These are phyloP conservation scores for Melanchra persicariae DNA, from an alignment of 2,888 invertebrate genomes.

Conservation along the genomic window DNA sequence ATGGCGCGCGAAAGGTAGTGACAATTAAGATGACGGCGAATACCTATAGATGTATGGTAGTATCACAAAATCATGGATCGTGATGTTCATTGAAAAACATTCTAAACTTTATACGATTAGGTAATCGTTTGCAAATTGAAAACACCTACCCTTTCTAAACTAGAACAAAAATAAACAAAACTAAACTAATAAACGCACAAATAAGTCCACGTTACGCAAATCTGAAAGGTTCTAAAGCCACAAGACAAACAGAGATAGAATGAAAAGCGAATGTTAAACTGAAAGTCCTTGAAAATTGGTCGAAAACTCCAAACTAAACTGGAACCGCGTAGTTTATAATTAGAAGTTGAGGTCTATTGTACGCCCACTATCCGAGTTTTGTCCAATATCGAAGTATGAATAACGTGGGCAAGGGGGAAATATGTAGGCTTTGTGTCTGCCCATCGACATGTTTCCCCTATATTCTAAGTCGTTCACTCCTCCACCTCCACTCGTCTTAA, in stretches of 20 bases:
- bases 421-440: slow-evolving; percentile 1
- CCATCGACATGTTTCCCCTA: neutral
- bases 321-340: slow-evolving; percentile 33
- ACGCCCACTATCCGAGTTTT: neutral
- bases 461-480: neutral
- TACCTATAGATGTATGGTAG: too few species aligned
- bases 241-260: slow-evolving; percentile 35
- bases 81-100: neutral
- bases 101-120: neutral
- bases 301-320: slow-evolving; percentile 6
- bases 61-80: too few species aligned
- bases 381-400: slow-evolving; percentile 3
- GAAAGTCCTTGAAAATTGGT: slow-evolving; percentile 39
- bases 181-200: slow-evolving; percentile 42
- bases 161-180: slow-evolving; percentile 29
- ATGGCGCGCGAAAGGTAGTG: too few species aligned
- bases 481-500: too few species aligned
- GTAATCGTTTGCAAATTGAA: neutral
- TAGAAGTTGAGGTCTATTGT: slow-evolving; percentile 25
- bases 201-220: slow-evolving; percentile 3
- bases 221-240: slow-evolving; percentile 26
- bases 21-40: too few species aligned
- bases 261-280: slow-evolving; percentile 22
- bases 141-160: neutral
- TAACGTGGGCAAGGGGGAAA: neutral